Evolutionary conservation across 2,888 invertebrate genomes (phyloP), one percentile per base, ranked within the genome.

Genomic region (Pyralis farinalis): DNA sequence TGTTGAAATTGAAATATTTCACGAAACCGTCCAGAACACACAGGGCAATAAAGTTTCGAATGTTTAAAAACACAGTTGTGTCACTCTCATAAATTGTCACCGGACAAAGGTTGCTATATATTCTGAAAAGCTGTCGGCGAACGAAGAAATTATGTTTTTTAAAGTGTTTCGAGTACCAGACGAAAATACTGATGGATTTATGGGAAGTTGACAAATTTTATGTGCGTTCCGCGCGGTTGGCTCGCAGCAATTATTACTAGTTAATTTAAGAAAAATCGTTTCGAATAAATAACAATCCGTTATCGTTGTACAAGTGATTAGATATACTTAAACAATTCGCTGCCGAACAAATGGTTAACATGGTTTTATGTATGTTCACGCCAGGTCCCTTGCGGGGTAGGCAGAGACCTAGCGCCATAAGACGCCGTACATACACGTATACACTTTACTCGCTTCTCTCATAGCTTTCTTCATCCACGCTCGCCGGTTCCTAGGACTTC

Each of bases 181-280:
- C n/a, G 9, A n/a, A 20, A 12, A 28, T 12, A 28, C 2, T 30
- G 37, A 37, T 30, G 11, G 29, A 21, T 37, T 37, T 37, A 37
- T 22, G 37, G 0, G 37, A 37, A 16, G 8, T 30, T 37, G 37
- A 37, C 37, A 37, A 37, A 37, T 37, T 37, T 30, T 29, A 37
- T 37, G 1, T 9, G 21, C 30, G 9, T 29, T 29, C 29, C 27
- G 21, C 11, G 25, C 22, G 20, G 25, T n/a, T 8, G 7, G 7
- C 16, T 36, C 29, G 20, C 36, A 3, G 16, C 4, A 3, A 3
- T 16, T 16, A 2, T 16, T 16, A 16, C 16, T 4, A 16, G 16
- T 16, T 16, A 16, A 3, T 16, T 16, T 16, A n/a, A n/a, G n/a
- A n/a, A n/a, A n/a, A n/a, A n/a, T n/a, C n/a, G n/a, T n/a, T n/a